phyloP scores from a whole-genome alignment of 1,140 invertebrate species.

The Aethina tumida region DNA sequence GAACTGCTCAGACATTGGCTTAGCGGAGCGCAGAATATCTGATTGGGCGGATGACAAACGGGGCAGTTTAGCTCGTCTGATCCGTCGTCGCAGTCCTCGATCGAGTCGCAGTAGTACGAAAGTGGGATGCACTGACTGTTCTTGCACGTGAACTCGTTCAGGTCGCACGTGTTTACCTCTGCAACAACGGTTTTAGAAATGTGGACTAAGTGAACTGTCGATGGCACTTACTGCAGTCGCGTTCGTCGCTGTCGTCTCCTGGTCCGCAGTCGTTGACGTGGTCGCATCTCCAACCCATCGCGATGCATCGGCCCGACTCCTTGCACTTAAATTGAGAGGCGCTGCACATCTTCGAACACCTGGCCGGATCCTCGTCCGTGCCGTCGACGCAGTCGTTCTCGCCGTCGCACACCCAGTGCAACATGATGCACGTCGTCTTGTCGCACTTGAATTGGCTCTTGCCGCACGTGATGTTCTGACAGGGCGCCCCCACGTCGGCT shows the following conservation, averaged over 20 bases:
- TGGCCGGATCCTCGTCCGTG: constrained; percentile 47
- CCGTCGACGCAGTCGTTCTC: constrained; percentile 55
- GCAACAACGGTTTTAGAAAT: too few species aligned
- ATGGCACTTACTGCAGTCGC: constrained; percentile 33
- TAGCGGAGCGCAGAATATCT: constrained; percentile 44
- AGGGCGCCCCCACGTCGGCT: constrained; percentile 42
- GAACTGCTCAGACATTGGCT: constrained; percentile 21
- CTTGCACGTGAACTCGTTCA: constrained; percentile 54
- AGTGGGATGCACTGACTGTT: constrained; percentile 64
- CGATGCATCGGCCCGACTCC: constrained; percentile 54
- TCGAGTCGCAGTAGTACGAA: constrained; percentile 62
- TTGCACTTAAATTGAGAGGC: constrained; percentile 49
- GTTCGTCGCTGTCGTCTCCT: constrained; percentile 48
- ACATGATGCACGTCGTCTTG: constrained; percentile 48
- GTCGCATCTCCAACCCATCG: constrained; percentile 63
- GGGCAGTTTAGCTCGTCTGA: constrained; percentile 58
- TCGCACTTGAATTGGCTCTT: constrained; percentile 40
- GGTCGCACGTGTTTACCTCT: constrained; percentile 39
- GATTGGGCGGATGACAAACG: constrained; percentile 41
- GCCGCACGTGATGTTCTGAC: constrained; percentile 21
- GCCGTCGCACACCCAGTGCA: constrained; percentile 56
- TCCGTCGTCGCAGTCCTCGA: constrained; percentile 58
- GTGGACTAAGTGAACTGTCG: too few species aligned
- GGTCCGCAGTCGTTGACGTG: constrained; percentile 53
- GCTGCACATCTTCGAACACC: constrained; percentile 42